These are phyloP conservation scores for Argyrosomus regius DNA, from an alignment of 2,797 vertebrate species.

Conservation along the genomic window DNA sequence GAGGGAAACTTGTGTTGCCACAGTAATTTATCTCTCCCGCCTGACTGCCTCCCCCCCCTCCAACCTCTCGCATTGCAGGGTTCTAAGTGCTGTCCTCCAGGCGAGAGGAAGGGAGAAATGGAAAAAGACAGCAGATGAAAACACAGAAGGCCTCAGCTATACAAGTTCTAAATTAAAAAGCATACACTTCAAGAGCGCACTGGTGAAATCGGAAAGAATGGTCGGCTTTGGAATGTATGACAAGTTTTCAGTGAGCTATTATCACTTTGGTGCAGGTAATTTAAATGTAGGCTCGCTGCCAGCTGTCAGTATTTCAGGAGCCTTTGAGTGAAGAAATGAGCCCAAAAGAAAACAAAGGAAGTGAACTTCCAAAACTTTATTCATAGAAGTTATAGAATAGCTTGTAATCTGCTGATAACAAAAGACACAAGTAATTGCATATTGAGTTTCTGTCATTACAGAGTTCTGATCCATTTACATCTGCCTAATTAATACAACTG, in stretches of 20 bases:
- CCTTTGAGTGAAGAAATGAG: constrained; percentile 28
- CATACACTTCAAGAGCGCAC: constrained; percentile 32
- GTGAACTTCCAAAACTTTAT: constrained; percentile 9
- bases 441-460: background rate
- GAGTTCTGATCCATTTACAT: constrained; percentile 14
- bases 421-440: background rate
- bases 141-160: constrained; percentile 27
- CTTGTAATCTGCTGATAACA: constrained; percentile 11
- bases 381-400: constrained; percentile 10
- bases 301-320: constrained; percentile 18
- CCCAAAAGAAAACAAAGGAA: constrained; percentile 24
- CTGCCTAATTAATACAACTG: background rate
- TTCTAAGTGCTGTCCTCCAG: constrained; percentile 65
- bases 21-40: constrained; percentile 79
- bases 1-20: constrained; percentile 78
- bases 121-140: constrained; percentile 36
- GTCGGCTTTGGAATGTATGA: constrained; percentile 16
- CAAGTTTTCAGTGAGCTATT: constrained; percentile 41
- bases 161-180: constrained; percentile 53
- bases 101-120: constrained; percentile 20
- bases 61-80: constrained; percentile 55
- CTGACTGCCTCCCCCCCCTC: constrained; percentile 49
- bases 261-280: constrained; percentile 47
- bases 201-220: constrained; percentile 43
- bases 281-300: constrained; percentile 44